A percentile compares a stretch with the other conserved stretches of the same genome.
Evolutionary conservation across 2,113 vertebrate species (phyloP).

Genomic region (Daboia siamensis): DNA sequence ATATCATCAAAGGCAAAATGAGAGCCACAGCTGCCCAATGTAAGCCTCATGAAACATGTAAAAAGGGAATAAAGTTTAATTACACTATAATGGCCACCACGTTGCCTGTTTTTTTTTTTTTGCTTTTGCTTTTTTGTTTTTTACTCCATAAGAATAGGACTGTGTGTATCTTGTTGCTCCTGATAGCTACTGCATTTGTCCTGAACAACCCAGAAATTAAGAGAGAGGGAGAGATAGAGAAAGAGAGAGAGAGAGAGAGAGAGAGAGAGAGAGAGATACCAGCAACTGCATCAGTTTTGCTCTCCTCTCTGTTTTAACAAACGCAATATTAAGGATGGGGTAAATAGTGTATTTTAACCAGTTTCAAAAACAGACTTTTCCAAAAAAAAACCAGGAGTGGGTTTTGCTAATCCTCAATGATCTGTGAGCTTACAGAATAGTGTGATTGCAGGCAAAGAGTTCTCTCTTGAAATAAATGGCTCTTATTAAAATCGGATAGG

Average conservation of each 20-base stretch:
- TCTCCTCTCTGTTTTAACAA: background rate
- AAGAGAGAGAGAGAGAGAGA: no score
- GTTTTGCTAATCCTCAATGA: background rate
- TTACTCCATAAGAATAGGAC: background rate
- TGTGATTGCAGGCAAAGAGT: background rate
- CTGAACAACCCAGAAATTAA: background rate
- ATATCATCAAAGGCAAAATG: background rate
- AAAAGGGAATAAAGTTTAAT: background rate
- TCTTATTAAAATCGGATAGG: background rate
- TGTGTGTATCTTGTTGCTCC: background rate
- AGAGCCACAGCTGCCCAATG: background rate
- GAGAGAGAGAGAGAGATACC: background rate
- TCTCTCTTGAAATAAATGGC: background rate
- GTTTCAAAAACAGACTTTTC: background rate
- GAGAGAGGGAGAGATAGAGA: no score
- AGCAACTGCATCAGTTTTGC: background rate
- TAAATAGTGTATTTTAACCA: background rate
- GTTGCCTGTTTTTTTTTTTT: no score
- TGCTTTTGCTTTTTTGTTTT: background rate
- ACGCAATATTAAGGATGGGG: background rate
- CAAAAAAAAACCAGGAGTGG: background rate
- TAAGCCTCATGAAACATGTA: background rate
- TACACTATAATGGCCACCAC: background rate
- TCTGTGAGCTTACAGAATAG: background rate
- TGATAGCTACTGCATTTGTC: background rate